Percentiles rank a stretch among this genome's conserved stretches.
Evolutionary conservation across 64 coral and sea anemone species (phyloP).

Genomic region (Astreopora myriophthalma): DNA sequence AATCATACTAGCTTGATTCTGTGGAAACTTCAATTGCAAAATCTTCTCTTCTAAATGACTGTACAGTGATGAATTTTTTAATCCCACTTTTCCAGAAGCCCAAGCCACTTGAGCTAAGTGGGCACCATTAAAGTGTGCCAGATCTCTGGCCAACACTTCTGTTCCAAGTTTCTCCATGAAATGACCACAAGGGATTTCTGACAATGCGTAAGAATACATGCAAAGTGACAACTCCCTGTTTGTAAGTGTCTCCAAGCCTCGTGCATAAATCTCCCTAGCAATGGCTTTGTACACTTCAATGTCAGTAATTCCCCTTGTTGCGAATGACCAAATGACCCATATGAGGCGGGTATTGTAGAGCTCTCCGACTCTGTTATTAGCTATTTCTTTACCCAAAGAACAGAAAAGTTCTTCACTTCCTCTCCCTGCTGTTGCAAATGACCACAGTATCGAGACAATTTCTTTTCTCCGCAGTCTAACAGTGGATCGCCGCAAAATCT

Average conservation of each 20-base stretch:
- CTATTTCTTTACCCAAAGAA: not conserved
- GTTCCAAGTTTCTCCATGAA: not conserved
- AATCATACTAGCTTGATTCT: not conserved
- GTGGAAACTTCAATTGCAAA: not conserved
- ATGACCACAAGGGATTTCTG: not conserved
- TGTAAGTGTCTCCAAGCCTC: not conserved
- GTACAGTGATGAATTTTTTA: not conserved
- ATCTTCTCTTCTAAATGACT: not conserved
- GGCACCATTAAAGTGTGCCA: not conserved
- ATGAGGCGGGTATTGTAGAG: not conserved
- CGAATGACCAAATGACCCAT: slow-evolving; percentile 28
- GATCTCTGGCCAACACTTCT: not conserved
- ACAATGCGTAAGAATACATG: slow-evolving; percentile 17
- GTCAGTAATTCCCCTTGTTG: not conserved
- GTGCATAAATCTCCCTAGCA: not conserved
- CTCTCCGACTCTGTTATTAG: not conserved
- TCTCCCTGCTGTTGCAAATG: slow-evolving; percentile 2
- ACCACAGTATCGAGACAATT: not conserved
- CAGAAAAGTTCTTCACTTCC: slow-evolving; percentile 12
- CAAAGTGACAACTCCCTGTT: not conserved
- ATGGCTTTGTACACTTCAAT: not conserved
- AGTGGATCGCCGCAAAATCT: not conserved
- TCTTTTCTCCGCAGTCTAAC: not conserved
- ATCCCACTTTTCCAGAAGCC: not conserved
- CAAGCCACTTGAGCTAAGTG: not conserved